Evolutionary conservation across 2,113 vertebrate genomes (phyloP).

Genomic region (Arvicanthis niloticus): DNA sequence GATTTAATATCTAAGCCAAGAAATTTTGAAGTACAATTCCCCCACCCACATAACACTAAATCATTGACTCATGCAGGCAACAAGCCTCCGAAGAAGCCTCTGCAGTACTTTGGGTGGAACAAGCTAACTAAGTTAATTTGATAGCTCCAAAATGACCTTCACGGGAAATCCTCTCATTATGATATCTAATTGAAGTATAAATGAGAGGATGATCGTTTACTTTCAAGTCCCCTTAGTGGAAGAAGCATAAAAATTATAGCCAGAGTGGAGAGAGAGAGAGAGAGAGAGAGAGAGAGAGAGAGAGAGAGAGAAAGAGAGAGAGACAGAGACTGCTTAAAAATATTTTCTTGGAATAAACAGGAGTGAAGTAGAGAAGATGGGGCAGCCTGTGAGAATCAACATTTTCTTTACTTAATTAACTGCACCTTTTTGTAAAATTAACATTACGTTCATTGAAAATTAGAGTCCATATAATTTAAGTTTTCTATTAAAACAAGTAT

Average conservation of each 20-base stretch:
- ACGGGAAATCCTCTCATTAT: not conserved
- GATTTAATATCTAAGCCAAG: conserved; percentile 65
- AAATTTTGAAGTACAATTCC: conserved; percentile 55
- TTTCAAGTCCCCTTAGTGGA: not conserved
- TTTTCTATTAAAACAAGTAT: conserved; percentile 62
- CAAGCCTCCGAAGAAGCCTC: not conserved
- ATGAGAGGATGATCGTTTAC: not conserved
- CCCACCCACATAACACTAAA: conserved; percentile 58
- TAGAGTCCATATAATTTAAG: conserved; percentile 55
- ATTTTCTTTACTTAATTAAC: conserved; percentile 44
- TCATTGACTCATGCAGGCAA: not conserved
- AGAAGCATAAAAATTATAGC: not conserved
- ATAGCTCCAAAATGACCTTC: not conserved
- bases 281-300: not conserved
- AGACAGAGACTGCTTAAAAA: not conserved
- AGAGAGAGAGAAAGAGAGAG: not conserved
- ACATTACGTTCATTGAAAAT: conserved; percentile 28
- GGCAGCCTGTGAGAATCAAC: not conserved
- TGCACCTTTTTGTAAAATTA: conserved; percentile 36
- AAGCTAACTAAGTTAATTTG: not conserved
- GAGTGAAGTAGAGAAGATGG: not conserved
- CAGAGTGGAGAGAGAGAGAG: not conserved
- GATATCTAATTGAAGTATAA: not conserved
- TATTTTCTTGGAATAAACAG: not conserved
- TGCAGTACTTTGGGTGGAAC: not conserved